A percentile compares a stretch with the other conserved stretches of the same genome.
phyloP scores from a whole-genome alignment of 2,113 vertebrate species.

The Oxyura jamaicensis region DNA sequence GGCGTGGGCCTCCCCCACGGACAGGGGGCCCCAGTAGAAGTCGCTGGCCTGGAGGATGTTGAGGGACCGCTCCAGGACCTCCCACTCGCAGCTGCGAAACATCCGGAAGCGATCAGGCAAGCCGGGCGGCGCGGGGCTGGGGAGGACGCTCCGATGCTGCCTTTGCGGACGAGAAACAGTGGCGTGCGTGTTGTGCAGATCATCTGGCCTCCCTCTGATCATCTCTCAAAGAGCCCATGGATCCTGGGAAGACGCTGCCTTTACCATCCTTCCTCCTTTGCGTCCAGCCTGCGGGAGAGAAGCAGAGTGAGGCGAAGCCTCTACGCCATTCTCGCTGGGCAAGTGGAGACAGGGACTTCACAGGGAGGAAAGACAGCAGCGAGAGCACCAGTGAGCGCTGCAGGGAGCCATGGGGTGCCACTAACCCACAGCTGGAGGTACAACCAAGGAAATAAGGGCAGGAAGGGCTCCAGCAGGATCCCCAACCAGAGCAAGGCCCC shows the following conservation, averaged over 20 bases:
- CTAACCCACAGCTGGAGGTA: background rate
- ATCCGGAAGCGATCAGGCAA: slow-evolving; percentile 63
- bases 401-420: background rate
- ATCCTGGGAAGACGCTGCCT: slow-evolving; percentile 47
- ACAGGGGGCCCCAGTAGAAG: slow-evolving; percentile 78
- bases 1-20: slow-evolving; percentile 69
- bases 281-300: slow-evolving; percentile 46
- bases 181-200: slow-evolving; percentile 25
- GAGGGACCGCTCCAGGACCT: slow-evolving; percentile 72
- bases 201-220: slow-evolving; percentile 73
- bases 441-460: background rate
- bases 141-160: slow-evolving; percentile 22
- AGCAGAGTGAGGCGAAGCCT: slow-evolving; percentile 10
- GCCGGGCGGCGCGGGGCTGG: background rate
- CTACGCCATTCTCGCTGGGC: background rate
- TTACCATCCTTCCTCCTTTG: slow-evolving; percentile 34
- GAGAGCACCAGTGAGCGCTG: background rate
- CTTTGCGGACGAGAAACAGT: slow-evolving; percentile 22
- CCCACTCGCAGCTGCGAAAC: slow-evolving; percentile 69
- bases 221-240: slow-evolving; percentile 75
- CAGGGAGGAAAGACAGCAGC: background rate
- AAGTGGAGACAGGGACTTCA: background rate
- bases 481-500: background rate
- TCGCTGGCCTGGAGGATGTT: slow-evolving; percentile 70
- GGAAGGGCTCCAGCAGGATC: background rate